Evolutionary conservation across 2,113 vertebrate genomes (phyloP).

Genomic region (Numida meleagris): DNA sequence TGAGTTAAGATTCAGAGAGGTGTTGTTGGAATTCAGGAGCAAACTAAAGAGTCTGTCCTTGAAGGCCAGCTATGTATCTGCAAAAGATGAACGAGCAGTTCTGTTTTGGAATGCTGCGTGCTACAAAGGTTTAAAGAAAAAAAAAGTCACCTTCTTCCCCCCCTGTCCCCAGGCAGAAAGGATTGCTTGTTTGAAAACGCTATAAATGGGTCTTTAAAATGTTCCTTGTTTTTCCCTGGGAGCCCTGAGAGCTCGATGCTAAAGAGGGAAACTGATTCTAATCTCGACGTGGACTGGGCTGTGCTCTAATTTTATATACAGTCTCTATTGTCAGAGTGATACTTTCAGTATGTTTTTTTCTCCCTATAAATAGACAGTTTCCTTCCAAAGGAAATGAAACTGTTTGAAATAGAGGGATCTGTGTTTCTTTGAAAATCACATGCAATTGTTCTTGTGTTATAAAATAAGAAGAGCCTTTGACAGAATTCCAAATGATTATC

Average conservation of each 20-base stretch:
- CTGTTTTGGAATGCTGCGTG: neutral
- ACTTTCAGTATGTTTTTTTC: slow-evolving; percentile 56
- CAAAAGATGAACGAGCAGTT: neutral
- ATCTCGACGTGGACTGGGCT: slow-evolving; percentile 35
- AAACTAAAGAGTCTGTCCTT: neutral
- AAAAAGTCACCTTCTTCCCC: neutral
- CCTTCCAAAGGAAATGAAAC: slow-evolving; percentile 73
- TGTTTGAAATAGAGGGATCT: slow-evolving; percentile 56
- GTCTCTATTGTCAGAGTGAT: slow-evolving; percentile 64
- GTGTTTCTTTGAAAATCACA: slow-evolving; percentile 77
- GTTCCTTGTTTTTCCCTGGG: slow-evolving; percentile 16
- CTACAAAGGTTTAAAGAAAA: neutral
- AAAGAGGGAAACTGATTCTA: slow-evolving; percentile 25
- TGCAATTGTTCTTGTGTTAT: slow-evolving; percentile 74
- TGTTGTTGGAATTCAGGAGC: neutral
- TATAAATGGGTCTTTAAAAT: neutral
- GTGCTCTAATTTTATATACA: slow-evolving; percentile 60
- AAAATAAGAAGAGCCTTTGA: slow-evolving; percentile 67
- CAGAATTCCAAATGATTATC: slow-evolving; percentile 65
- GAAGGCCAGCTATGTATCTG: neutral
- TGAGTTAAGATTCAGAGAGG: neutral
- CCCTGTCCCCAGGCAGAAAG: neutral
- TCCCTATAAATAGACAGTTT: slow-evolving; percentile 76
- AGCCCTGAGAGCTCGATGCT: slow-evolving; percentile 17
- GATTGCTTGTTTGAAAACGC: neutral